Evolutionary conservation across 2,888 invertebrate genomes (phyloP).

Genomic region (Drosophila paucipuncta): DNA sequence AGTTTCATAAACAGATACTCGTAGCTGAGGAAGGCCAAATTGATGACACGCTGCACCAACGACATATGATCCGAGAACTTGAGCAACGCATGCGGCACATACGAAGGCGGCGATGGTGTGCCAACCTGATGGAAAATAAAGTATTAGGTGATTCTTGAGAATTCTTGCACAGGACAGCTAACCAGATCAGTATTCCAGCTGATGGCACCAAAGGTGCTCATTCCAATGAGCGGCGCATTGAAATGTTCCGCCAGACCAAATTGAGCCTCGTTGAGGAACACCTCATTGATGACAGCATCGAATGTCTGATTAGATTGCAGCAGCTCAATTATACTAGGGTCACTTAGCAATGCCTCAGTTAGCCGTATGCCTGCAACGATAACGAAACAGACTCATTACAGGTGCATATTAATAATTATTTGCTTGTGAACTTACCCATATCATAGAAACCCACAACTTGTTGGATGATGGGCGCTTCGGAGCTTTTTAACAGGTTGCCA

Average conservation of each 20-base stretch:
- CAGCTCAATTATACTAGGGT: slow-evolving; percentile 65
- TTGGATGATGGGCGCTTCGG: slow-evolving; percentile 45
- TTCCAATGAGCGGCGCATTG: slow-evolving; percentile 81
- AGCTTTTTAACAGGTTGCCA: slow-evolving; percentile 41
- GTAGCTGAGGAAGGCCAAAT: slow-evolving; percentile 72
- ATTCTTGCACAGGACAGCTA: fast-evolving
- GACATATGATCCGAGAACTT: slow-evolving; percentile 83
- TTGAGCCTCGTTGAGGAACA: slow-evolving; percentile 84
- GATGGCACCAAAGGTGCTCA: slow-evolving; percentile 80
- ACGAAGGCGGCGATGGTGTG: slow-evolving; percentile 83
- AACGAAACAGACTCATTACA: not conserved
- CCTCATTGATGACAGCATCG: slow-evolving; percentile 84
- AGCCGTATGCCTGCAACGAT: slow-evolving; percentile 43
- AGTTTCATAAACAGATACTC: slow-evolving; percentile 67
- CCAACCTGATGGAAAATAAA: slow-evolving; percentile 54
- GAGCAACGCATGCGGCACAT: slow-evolving; percentile 77
- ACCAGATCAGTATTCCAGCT: slow-evolving; percentile 82
- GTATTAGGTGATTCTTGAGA: not conserved
- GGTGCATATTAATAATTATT: not conserved
- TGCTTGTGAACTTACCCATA: slow-evolving; percentile 62
- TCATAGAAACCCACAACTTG: slow-evolving; percentile 61
- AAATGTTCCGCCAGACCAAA: slow-evolving; percentile 82
- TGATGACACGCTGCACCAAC: slow-evolving; percentile 80
- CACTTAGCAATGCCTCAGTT: slow-evolving; percentile 63
- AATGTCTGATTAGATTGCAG: slow-evolving; percentile 82